Evolutionary conservation across 1,140 invertebrate species (phyloP), one percentile per base, ranked within the genome.

Genomic region (Telenomus remus): DNA sequence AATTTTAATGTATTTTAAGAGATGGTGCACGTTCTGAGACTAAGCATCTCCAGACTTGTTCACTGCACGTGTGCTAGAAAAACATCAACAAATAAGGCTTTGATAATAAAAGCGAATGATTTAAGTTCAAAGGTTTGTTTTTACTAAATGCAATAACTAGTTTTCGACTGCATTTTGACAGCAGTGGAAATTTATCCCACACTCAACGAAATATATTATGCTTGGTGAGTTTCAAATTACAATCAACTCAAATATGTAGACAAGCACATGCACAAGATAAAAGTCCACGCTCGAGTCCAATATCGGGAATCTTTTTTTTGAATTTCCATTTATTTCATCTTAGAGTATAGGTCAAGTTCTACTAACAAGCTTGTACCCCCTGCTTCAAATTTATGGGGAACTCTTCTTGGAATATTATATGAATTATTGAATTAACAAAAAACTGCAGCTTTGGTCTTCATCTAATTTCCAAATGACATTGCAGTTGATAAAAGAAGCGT

Each of bases 61-160:
- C 13, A 27, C n/a, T 39, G 34, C 27, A 51, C 35, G 44, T 27
- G 47, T 44, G 19, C 42, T 13, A 13, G 19, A 12, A 51, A 57
- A 57, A 51, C 42, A 57, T 57, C 46, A 57, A 66, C 51, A 66
- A 66, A 66, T 35, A 66, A 16, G 10, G 15, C 10, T 46, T 39
- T 51, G 50, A 15, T 11, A 16, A 2, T 43, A 51, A 16, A 11
- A 53, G 48, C 35, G 50, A 56, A 50, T 66, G 48, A 35, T 53
- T 46, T 57, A 66, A 56, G 56, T 56, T 56, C 14, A 44, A 53
- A 59, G 53, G 65, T 69, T 69, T 59, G 55, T 60, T 69, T 66
- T 48, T 15, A 53, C 35, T 54, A 54, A 47, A 44, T 53, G 53
- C 33, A 43, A 54, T 47, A 54, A 46, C 42, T 57, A 56, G 63